A percentile compares a stretch with the other conserved stretches of the same genome.
These are phyloP conservation scores for Petrocephalus microphthalmus DNA, from an alignment of 2,113 vertebrate genomes.

Conservation along the genomic window DNA sequence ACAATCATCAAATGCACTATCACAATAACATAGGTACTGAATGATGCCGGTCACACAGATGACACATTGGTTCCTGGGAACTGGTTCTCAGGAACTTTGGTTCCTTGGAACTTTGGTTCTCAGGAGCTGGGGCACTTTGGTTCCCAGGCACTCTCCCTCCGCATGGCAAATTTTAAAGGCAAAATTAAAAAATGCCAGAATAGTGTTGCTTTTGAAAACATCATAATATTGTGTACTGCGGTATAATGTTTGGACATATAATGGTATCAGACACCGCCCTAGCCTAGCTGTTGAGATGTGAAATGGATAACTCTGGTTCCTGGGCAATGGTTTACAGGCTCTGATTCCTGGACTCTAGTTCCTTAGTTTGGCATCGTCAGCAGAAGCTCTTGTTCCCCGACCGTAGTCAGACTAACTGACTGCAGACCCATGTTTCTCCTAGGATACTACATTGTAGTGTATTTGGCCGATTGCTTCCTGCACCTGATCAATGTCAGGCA, in stretches of 20 bases:
- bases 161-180: background rate
- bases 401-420: background rate
- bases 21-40: too few relatives aligned
- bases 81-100: too few relatives aligned
- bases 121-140: too few relatives aligned
- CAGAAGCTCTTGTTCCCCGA: background rate
- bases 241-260: background rate
- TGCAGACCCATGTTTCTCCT: slow-evolving; percentile 34
- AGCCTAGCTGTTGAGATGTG: too few relatives aligned
- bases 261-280: background rate
- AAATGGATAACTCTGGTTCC: too few relatives aligned
- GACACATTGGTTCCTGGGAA: too few relatives aligned
- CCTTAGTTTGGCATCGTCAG: background rate
- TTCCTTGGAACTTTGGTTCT: too few relatives aligned
- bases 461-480: slow-evolving; percentile 76
- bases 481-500: slow-evolving; percentile 85
- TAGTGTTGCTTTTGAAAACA: background rate
- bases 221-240: background rate
- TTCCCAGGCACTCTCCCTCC: background rate
- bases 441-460: slow-evolving; percentile 83
- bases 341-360: background rate
- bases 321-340: too few relatives aligned
- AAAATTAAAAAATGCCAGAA: background rate
- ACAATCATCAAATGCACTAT: too few relatives aligned
- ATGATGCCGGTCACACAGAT: too few relatives aligned